Percentiles rank a stretch among this genome's conserved stretches.
These are phyloP conservation scores for Catharus fuscescens DNA, from an alignment of 2,113 vertebrate genomes.

Conservation along the genomic window DNA sequence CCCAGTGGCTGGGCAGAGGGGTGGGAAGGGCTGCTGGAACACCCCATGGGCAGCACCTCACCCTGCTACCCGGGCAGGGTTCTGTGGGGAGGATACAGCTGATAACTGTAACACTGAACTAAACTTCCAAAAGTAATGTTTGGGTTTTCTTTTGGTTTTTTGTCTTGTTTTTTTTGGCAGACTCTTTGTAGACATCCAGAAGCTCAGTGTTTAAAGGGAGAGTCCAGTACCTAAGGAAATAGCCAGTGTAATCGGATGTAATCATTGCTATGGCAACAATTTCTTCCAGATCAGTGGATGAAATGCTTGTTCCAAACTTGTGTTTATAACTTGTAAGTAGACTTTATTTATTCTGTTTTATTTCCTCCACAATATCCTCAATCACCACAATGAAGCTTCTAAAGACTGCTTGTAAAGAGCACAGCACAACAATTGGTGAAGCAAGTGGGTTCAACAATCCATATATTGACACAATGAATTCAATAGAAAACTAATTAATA, in stretches of 20 bases:
- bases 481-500: constrained; percentile 50
- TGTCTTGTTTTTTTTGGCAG: neutral
- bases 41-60: neutral
- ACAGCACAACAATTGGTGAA: neutral
- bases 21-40: too few relatives aligned
- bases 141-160: neutral
- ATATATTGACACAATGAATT: neutral
- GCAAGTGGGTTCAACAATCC: constrained; percentile 8
- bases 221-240: neutral
- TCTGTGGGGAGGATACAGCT: neutral
- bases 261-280: constrained; percentile 34
- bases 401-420: constrained; percentile 36
- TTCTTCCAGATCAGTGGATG: neutral
- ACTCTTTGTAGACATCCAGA: fast-evolving
- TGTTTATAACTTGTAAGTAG: neutral
- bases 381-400: neutral
- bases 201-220: neutral
- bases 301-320: constrained; percentile 4
- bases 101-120: neutral
- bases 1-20: too few relatives aligned
- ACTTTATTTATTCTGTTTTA: constrained; percentile 26
- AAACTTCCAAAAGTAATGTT: neutral
- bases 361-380: neutral
- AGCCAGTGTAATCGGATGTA: neutral
- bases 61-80: neutral